Conservation (phyloP, 2,888 invertebrate species). For the Antheraea yamamai region DNA sequence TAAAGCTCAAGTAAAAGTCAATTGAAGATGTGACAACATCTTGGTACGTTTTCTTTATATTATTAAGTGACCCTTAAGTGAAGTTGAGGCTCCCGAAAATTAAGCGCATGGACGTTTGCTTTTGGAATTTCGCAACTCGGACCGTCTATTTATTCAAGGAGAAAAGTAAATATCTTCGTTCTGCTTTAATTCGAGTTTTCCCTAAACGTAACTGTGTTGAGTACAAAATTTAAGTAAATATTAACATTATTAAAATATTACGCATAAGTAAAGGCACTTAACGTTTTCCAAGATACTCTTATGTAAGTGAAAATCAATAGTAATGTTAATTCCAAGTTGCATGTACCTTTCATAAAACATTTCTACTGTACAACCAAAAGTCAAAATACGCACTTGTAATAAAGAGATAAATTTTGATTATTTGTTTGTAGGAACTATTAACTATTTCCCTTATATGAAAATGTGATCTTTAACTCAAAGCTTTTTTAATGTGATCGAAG, state of each 20-base stretch:
- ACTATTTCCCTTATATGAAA: no score
- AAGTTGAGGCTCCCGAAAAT: constrained; percentile 39
- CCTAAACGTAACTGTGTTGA: constrained; percentile 10
- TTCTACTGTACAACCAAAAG: no score
- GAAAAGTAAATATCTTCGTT: constrained; percentile 41
- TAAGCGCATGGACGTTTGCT: constrained; percentile 38
- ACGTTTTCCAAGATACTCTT: background rate
- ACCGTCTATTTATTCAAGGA: constrained; percentile 42
- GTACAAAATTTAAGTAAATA: background rate
- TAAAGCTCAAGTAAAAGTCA: background rate
- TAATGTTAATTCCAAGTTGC: no score
- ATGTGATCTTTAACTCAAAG: no score
- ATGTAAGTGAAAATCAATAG: background rate
- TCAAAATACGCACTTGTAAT: no score
- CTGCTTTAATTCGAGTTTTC: constrained; percentile 24
- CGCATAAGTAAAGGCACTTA: background rate
- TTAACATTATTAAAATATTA: constrained; percentile 5
- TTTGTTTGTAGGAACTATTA: no score
- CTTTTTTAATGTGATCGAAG: no score
- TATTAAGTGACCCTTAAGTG: constrained; percentile 47
- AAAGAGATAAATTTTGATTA: no score
- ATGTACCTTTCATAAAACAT: no score
- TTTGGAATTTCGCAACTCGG: constrained; percentile 34
- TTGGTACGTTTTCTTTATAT: constrained; percentile 55
- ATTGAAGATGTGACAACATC: constrained; percentile 23